phyloP scores from a whole-genome alignment of 1,140 invertebrate genomes.

The Thaumetopoea pityocampa region DNA sequence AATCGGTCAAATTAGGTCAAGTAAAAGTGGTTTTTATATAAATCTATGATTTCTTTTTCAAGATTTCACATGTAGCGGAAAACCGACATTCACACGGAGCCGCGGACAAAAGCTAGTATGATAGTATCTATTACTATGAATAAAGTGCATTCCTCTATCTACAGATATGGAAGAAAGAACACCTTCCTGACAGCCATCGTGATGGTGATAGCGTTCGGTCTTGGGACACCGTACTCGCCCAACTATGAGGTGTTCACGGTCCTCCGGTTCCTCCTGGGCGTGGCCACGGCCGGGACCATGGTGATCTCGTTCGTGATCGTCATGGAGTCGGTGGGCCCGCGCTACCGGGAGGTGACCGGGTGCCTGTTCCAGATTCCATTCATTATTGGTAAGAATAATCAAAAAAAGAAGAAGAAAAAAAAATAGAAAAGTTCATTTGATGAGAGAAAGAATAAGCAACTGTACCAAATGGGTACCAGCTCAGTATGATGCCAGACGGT shows the following conservation, averaged over 20 bases:
- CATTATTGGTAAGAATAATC: slow-evolving; percentile 43
- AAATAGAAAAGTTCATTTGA: too few relatives aligned
- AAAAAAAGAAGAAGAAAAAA: too few relatives aligned
- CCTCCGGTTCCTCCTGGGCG: slow-evolving; percentile 77
- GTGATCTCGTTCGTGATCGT: slow-evolving; percentile 77
- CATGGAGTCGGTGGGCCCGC: slow-evolving; percentile 65
- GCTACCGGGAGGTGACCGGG: slow-evolving; percentile 56
- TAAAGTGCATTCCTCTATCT: slow-evolving; percentile 9
- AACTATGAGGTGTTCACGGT: slow-evolving; percentile 78
- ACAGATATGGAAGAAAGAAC: slow-evolving; percentile 79
- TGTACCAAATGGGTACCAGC: too few relatives aligned
- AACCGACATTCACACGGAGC: too few relatives aligned
- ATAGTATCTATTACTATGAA: too few relatives aligned
- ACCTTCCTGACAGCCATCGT: slow-evolving; percentile 76
- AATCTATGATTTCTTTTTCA: too few relatives aligned
- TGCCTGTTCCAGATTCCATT: slow-evolving; percentile 75
- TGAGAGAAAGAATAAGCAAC: too few relatives aligned
- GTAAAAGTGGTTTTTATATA: too few relatives aligned
- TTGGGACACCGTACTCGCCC: slow-evolving; percentile 77
- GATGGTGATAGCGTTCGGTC: slow-evolving; percentile 75
- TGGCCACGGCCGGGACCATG: slow-evolving; percentile 79
- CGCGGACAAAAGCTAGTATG: too few relatives aligned
- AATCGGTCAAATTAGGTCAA: too few relatives aligned
- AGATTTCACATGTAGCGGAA: too few relatives aligned
- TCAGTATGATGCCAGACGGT: too few relatives aligned